A percentile compares a stretch with the other conserved stretches of the same genome.
phyloP scores from a whole-genome alignment of 2,888 invertebrate genomes.

The Aricia artaxerxes region DNA sequence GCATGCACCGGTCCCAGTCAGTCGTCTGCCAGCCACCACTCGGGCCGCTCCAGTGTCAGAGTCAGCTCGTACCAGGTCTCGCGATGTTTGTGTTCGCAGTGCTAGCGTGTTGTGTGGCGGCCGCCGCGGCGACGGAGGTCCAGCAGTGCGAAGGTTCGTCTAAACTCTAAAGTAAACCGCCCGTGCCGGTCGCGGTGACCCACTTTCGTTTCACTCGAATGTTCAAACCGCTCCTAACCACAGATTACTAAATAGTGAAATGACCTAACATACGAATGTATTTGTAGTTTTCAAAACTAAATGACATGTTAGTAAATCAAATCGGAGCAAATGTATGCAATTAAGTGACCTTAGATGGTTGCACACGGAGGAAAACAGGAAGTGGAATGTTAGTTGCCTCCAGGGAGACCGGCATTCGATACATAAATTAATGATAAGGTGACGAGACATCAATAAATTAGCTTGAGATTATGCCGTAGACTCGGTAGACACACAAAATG shows the following conservation, averaged over 20 bases:
- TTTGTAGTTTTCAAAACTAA: neutral
- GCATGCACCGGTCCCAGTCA: slow-evolving; percentile 12
- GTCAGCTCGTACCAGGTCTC: slow-evolving; percentile 47
- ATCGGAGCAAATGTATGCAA: neutral
- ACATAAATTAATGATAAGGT: neutral
- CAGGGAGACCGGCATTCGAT: neutral
- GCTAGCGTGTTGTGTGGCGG: slow-evolving; percentile 56
- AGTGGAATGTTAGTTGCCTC: neutral
- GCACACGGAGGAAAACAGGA: slow-evolving; percentile 1
- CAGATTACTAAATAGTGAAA: neutral
- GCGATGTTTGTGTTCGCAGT: slow-evolving; percentile 57
- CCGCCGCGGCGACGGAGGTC: slow-evolving; percentile 59
- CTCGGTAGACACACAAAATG: too few species aligned
- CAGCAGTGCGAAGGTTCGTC: slow-evolving; percentile 66
- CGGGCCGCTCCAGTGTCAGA: neutral
- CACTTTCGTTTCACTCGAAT: neutral
- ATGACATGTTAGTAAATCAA: neutral
- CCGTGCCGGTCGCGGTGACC: neutral
- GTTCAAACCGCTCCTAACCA: neutral
- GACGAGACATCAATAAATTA: neutral
- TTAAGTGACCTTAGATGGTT: neutral
- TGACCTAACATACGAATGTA: too few species aligned
- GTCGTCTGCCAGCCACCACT: neutral
- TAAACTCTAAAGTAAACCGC: slow-evolving; percentile 39
- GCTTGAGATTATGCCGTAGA: neutral